These are phyloP conservation scores for Mus musculus DNA, from an alignment of 2,113 vertebrate genomes.

Conservation along the genomic window DNA sequence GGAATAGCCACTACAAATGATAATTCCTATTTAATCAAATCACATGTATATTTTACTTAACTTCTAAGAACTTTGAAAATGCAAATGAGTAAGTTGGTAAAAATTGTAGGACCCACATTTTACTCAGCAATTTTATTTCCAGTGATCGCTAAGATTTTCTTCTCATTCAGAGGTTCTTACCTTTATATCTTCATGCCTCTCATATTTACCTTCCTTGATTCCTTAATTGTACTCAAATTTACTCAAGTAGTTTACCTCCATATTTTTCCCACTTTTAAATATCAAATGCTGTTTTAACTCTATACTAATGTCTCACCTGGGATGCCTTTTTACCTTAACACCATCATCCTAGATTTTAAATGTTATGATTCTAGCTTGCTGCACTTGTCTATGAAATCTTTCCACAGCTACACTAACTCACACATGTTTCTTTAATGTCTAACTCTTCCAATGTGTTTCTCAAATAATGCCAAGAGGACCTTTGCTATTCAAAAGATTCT, in stretches of 20 bases:
- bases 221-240: background rate
- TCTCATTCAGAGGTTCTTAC: constrained; percentile 46
- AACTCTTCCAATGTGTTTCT: background rate
- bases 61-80: constrained; percentile 78
- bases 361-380: background rate
- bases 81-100: constrained; percentile 55
- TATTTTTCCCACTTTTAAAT: background rate
- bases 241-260: background rate
- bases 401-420: background rate
- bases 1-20: too few species aligned
- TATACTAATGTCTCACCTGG: background rate
- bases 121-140: constrained; percentile 34
- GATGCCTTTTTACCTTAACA: background rate
- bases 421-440: background rate
- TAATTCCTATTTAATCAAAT: constrained; percentile 72
- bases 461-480: background rate
- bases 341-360: background rate
- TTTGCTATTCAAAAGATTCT: background rate
- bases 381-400: background rate
- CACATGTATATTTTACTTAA: constrained; percentile 77
- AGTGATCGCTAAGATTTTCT: constrained; percentile 56
- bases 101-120: constrained; percentile 48
- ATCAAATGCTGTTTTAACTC: background rate
- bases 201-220: background rate
- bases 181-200: background rate